A percentile compares a stretch with the other conserved stretches of the same genome.
phyloP scores from a whole-genome alignment of 2,888 invertebrate genomes.

The Ptychoptera albimana region DNA sequence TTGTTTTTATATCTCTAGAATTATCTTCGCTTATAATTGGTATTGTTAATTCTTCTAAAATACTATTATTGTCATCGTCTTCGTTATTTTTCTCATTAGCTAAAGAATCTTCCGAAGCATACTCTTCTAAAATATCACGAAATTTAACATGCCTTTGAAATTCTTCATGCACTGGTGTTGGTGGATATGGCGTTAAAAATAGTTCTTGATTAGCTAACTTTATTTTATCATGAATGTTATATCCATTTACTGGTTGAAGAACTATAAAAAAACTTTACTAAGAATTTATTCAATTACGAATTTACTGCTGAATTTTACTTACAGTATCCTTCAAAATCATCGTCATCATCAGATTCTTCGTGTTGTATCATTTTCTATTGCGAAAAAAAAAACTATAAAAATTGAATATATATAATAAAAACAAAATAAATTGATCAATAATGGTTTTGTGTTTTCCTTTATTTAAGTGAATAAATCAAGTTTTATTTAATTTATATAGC shows the following conservation, averaged over 20 bases:
- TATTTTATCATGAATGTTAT: constrained; percentile 37
- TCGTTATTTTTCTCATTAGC: constrained; percentile 15
- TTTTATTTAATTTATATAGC: too few relatives aligned
- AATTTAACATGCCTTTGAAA: constrained; percentile 29
- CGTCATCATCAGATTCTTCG: constrained; percentile 28
- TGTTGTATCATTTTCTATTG: constrained; percentile 16
- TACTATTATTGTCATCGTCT: not conserved
- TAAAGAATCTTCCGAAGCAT: constrained; percentile 30
- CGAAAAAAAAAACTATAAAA: too few relatives aligned
- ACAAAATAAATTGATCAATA: too few relatives aligned
- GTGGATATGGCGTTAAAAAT: constrained; percentile 17
- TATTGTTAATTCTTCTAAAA: not conserved
- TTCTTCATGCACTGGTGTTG: not conserved
- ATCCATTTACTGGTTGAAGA: constrained; percentile 34
- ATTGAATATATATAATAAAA: too few relatives aligned
- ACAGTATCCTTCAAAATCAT: constrained; percentile 30
- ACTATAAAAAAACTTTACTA: constrained; percentile 17
- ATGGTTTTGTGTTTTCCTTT: too few relatives aligned
- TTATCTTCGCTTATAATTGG: not conserved
- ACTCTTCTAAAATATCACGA: constrained; percentile 32
- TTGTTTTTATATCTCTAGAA: not conserved
- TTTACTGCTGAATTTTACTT: constrained; percentile 14
- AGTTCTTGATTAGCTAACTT: constrained; percentile 36
- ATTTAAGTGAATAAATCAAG: too few relatives aligned
- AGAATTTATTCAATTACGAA: not conserved